Evolutionary conservation across 2,888 invertebrate species (phyloP).

Genomic region (Harmothoe impar): DNA sequence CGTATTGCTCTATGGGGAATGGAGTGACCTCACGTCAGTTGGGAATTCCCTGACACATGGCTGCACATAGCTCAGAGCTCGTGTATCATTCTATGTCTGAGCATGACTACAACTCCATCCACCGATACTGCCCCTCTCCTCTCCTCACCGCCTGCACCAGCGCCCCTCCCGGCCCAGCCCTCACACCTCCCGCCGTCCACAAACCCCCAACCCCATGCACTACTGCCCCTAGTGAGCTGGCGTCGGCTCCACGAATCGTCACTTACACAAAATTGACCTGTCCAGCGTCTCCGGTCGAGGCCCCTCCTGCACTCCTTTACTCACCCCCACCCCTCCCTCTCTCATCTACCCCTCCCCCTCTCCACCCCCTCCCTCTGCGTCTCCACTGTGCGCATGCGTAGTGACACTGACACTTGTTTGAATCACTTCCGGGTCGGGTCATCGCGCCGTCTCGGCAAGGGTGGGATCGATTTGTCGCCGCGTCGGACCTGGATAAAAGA

Average conservation of each 20-base stretch:
- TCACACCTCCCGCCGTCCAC: background rate
- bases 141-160: background rate
- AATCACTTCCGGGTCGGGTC: conserved; percentile 48
- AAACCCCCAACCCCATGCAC: background rate
- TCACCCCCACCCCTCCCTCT: no score
- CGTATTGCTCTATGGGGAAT: no score
- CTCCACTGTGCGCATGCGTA: conserved; percentile 28
- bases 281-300: background rate
- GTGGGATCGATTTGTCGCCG: conserved; percentile 8
- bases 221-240: no score
- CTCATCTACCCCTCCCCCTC: background rate
- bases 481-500: background rate
- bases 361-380: background rate
- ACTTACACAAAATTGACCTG: conserved; percentile 42
- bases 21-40: no score
- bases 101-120: background rate
- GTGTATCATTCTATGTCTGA: no score
- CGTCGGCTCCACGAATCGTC: background rate
- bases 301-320: background rate
- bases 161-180: background rate
- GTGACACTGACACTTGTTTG: conserved; percentile 55
- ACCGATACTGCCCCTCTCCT: background rate
- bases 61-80: no score
- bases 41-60: no score
- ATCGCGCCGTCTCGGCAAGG: background rate